Evolutionary conservation across 1,140 invertebrate species (phyloP), one percentile per base, ranked within the genome.

Genomic region (Gryllus bimaculatus): DNA sequence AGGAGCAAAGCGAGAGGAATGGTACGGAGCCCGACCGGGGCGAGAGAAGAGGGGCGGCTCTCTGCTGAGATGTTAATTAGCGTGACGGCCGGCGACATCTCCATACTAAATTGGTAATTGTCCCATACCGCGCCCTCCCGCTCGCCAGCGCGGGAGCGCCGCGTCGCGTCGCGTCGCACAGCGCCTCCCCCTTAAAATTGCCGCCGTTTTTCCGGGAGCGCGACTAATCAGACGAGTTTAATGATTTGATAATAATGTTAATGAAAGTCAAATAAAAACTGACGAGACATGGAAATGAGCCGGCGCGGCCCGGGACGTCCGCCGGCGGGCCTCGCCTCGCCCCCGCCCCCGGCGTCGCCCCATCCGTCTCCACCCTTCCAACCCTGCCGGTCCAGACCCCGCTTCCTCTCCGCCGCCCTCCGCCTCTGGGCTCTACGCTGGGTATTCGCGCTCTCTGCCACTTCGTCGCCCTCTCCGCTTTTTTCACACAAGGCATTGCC

Each of bases 231-330:
- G 54, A 66, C 18, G 54, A 66, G 54, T 66, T 66, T 66, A 66
- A 66, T 66, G 54, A 66, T 66, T 66, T 66, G 54, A 66, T 66
- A 66, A 66, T 66, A 66, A 66, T 66, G 54, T 66, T 66, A 66
- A 66, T 66, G 54, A 66, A 66, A 66, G 54, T 66, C 54, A 66
- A 66, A 66, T 66, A 66, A 66, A 66, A 66, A 66, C 54, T 10
- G 54, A 66, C 54, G 54, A 66, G 54, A 66, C 54, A 66, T 66
- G 54, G 54, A 66, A 66, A 66, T 66, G 54, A 66, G 54, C 54
- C 54, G 54, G 10, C 10, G 54, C 54, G 54, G 54, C 54, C 54
- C 54, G 10, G 18, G 54, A 66, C 54, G 54, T 13, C 54, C 10
- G 10, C 54, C 18, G 54, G 0, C 54, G 18, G 10, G 10, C 54